A percentile compares a stretch with the other conserved stretches of the same genome.
These are phyloP conservation scores for Sarcoramphus papa DNA, from an alignment of 2,797 vertebrate genomes.

Conservation along the genomic window DNA sequence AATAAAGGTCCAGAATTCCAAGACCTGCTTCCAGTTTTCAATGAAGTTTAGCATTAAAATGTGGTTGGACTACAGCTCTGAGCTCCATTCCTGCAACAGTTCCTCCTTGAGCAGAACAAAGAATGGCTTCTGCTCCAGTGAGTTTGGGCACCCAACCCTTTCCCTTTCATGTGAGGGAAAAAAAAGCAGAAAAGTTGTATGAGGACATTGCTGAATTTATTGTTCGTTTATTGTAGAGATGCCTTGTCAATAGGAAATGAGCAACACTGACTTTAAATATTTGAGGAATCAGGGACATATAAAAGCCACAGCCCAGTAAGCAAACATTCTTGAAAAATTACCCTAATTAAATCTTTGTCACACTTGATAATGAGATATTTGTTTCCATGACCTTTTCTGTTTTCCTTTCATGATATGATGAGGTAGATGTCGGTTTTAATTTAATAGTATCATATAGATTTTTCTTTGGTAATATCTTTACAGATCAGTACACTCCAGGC, in stretches of 20 bases:
- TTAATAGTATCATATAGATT: neutral
- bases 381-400: neutral
- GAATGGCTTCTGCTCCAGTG: neutral
- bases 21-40: neutral
- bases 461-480: neutral
- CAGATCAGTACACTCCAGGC: neutral
- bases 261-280: neutral
- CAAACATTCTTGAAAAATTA: conserved; percentile 54
- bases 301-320: neutral
- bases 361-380: conserved; percentile 58
- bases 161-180: neutral
- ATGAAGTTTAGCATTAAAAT: neutral
- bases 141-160: neutral
- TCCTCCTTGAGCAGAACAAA: neutral
- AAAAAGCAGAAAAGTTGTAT: neutral
- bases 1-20: neutral
- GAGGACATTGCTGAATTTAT: neutral
- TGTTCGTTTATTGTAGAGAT: neutral
- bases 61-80: neutral
- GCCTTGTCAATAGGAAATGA: neutral
- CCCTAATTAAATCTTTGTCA: conserved; percentile 43
- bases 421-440: neutral
- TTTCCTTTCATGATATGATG: conserved; percentile 23
- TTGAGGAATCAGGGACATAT: neutral
- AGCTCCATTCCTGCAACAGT: neutral